Base-by-base conservation (phyloP, 2,113 vertebrate genomes). In the Scatophagus argus region DNA sequence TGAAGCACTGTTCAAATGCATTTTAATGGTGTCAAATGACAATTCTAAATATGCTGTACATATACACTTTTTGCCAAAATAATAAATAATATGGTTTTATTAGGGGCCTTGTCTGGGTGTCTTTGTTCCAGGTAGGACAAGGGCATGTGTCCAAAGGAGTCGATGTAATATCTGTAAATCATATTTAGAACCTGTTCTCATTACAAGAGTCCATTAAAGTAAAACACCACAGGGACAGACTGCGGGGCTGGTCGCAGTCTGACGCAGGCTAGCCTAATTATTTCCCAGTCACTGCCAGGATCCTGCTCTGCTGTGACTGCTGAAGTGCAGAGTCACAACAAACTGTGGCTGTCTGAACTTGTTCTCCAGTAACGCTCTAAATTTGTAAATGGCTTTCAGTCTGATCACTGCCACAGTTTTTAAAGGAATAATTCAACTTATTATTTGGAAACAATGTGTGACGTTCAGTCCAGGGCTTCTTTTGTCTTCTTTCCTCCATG, bases 41-140 rank as follows among this genome's bases (percentile, higher is more conserved):
- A 70, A 90, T 86, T 84, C 89, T 88, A 86, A 87, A 93, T 87
- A 90, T 14, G 82, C 89, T 93, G 93, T 94, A 92, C 66, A 93
- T 92, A 93, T 81, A 88, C 85, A 86, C 79, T 92, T 95, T 94
- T 94, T 94, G 93, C 93, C 94, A 93, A 94, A 95, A 90, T 91
- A 93, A 90, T 81, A 83, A 91, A 79, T 86, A 90, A 73, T 63
- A 85, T 72, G 59, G 75, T 90, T 94, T 94, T 93, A 89, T 88
- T 93, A 92, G 74, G 89, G 31, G 54, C 19, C 56, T 88, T 71
- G 79, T 71, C 64, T 85, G 61, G 34, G 41, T 81, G 16, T 77
- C 62, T 34, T 74, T 41, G 29, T 49, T 83, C 36, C 64, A 77
- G 65, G 67, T 69, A 51, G 71, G 72, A 54, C 34, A 17, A 59